Conservation (phyloP, 1,140 invertebrate genomes). For the Heliothis virescens region DNA sequence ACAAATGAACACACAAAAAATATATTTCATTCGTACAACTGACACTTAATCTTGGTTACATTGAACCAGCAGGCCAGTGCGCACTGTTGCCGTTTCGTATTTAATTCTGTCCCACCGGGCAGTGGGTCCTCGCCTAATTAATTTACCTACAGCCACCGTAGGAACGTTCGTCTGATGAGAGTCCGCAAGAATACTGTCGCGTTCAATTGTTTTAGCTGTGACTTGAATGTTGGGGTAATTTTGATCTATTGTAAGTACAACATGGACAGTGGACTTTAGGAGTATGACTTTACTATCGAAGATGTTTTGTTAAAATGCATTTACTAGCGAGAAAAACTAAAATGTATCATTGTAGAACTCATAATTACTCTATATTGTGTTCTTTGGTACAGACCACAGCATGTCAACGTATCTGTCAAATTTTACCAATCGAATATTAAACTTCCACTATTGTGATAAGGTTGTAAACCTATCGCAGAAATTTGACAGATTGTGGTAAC, state of each 20-base stretch:
- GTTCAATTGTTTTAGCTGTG: not conserved
- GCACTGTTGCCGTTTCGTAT: constrained; percentile 32
- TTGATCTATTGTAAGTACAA: not conserved
- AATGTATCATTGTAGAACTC: no score
- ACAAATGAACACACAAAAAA: no score
- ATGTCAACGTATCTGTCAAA: no score
- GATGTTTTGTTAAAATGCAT: not conserved
- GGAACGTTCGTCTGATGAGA: constrained; percentile 37
- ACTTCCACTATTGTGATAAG: no score
- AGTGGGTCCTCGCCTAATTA: constrained; percentile 44
- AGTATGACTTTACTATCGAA: no score
- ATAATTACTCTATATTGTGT: not conserved
- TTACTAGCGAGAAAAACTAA: not conserved
- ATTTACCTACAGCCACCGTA: constrained; percentile 39
- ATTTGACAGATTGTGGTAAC: no score
- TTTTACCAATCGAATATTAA: no score
- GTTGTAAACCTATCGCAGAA: no score
- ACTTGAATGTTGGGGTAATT: not conserved
- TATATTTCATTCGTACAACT: not conserved
- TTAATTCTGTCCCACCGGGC: constrained; percentile 47
- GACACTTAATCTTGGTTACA: not conserved
- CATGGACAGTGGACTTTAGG: no score
- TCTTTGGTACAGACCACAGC: no score
- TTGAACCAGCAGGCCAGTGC: not conserved
- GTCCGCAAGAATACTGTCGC: constrained; percentile 9